Evolutionary conservation across 1,140 invertebrate species (phyloP), one percentile per base, ranked within the genome.

Genomic region (Homarus americanus): DNA sequence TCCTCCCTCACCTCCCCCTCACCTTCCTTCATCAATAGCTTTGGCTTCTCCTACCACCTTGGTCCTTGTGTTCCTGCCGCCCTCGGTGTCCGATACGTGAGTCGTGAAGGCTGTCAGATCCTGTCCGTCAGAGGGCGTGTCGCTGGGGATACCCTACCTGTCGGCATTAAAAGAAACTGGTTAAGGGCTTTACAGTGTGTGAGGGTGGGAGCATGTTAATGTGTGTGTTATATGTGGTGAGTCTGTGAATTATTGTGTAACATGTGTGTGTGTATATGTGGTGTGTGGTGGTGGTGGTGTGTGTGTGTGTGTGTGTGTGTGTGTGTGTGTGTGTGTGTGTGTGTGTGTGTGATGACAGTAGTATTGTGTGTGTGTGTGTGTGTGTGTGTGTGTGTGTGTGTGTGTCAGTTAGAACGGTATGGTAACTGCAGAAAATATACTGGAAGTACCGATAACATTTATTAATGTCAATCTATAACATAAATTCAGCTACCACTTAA

Each of bases 21-120:
- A 90, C 87, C 87, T 90, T 90, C 44, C n/a, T n/a, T 90, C 87
- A 69, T 90, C 87, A 49, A 83, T 80, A 3, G 80, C 44, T 7
- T 83, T 69, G 41, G 87, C 38, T 9, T 90, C 87, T 1, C 44
- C 87, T 90, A 32, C 80, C 82, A 7, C 49, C n/a, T 36, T 90
- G 87, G 44, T 90, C 87, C 80, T 90, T 90, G 41, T 49, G 80
- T 12, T 90, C 87, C 40, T 41, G 87, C 44, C 83, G 66, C 87
- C 87, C 41, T 90, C 87, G 28, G 87, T 72, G 80, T 90, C 87
- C 0, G 87, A 90, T n/a, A 90, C 87, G 80, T 90, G 80, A 12
- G 72, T 90, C 87, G 79, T 90, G 87, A 66, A 83, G 83, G 80
- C 34, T 83, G 32, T 66, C 80, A 7, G 69, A 69, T 90, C 87